Evolutionary conservation across 2,797 vertebrate genomes (phyloP).

Genomic region (Liparis tanakae): DNA sequence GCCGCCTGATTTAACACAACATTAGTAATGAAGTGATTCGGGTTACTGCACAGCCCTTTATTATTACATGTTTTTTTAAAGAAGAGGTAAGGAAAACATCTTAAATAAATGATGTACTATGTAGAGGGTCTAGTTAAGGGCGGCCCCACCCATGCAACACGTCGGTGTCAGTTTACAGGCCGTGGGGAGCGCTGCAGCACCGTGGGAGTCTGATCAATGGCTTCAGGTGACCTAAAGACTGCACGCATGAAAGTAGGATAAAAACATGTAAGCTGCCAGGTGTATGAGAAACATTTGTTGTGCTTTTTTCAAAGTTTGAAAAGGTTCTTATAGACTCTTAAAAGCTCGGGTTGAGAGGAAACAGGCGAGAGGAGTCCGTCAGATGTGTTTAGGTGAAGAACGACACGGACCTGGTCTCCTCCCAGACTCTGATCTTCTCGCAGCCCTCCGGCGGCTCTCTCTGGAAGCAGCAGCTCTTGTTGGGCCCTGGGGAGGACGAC

Average conservation of each 20-base stretch:
- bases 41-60: background rate
- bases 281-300: background rate
- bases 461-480: slow-evolving; percentile 91
- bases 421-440: slow-evolving; percentile 86
- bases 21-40: background rate
- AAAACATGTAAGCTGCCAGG: background rate
- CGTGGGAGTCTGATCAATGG: too few relatives aligned
- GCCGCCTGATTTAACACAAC: background rate
- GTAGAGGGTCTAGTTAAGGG: background rate
- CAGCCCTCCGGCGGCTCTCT: slow-evolving; percentile 93
- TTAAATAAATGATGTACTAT: background rate
- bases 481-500: slow-evolving; percentile 89
- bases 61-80: background rate
- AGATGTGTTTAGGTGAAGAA: background rate
- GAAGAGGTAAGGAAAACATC: background rate
- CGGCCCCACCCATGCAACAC: background rate
- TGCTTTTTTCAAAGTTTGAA: background rate
- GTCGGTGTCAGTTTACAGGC: background rate
- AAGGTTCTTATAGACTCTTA: background rate
- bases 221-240: background rate
- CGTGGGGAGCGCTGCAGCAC: background rate
- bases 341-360: background rate
- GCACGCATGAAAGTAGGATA: too few relatives aligned
- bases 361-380: background rate
- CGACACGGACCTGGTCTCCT: slow-evolving; percentile 63